Conservation (phyloP, 2,888 invertebrate genomes). For the Torymus aiolomorphi region DNA sequence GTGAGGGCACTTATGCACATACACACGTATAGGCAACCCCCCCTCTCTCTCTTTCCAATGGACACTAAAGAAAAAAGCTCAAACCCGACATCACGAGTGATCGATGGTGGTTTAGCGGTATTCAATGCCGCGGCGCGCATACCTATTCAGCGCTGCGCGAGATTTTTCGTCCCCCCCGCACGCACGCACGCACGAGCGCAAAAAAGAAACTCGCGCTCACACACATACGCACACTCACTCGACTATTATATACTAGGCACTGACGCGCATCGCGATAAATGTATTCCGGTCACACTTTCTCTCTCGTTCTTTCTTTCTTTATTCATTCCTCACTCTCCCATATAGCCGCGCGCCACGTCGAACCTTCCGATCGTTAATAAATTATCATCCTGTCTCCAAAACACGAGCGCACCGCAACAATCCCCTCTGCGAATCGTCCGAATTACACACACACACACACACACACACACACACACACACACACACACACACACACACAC, state of each 20-base stretch:
- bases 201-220: not conserved
- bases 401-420: too few species aligned
- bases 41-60: too few species aligned
- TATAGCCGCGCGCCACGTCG: too few species aligned
- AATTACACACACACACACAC: too few species aligned
- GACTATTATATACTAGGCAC: not conserved
- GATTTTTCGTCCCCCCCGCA: too few species aligned
- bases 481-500: too few species aligned
- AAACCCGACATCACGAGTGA: constrained; percentile 3
- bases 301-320: not conserved
- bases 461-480: too few species aligned
- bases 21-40: too few species aligned
- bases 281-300: constrained; percentile 29
- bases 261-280: not conserved
- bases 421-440: too few species aligned
- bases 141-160: not conserved
- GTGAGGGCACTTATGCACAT: too few species aligned
- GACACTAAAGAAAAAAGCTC: not conserved
- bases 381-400: too few species aligned
- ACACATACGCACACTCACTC: not conserved
- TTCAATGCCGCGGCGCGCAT: not conserved
- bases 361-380: constrained; percentile 4
- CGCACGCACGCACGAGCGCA: not conserved
- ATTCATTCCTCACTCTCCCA: not conserved
- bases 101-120: constrained; percentile 22